Evolutionary conservation across 35 echinoderm and acorn worm genomes (phyloP).

Genomic region (Acanthaster planci): DNA sequence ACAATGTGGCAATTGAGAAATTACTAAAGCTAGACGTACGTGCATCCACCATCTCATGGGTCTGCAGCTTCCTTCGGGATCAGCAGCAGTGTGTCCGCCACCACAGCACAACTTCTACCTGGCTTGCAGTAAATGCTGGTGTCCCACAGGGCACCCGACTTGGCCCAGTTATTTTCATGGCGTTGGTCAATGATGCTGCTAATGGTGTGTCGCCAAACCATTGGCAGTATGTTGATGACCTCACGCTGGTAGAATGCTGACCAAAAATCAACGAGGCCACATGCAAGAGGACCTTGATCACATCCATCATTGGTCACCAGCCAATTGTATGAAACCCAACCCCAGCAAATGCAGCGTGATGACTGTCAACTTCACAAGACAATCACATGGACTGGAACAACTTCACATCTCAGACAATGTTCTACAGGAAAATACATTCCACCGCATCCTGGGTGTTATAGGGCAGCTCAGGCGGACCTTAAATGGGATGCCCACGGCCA

Average conservation of each 20-base stretch:
- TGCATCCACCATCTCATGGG: not conserved
- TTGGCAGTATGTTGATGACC: conserved; percentile 41
- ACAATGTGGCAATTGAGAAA: not conserved
- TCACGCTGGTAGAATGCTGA: conserved; percentile 16
- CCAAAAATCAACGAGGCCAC: not conserved
- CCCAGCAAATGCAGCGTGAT: conserved; percentile 16
- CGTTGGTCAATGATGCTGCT: conserved; percentile 11
- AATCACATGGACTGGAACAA: no score
- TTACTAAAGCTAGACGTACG: not conserved
- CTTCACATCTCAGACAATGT: no score
- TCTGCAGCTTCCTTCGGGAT: not conserved
- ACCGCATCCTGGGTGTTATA: no score
- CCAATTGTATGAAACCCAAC: conserved; percentile 26
- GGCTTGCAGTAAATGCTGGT: not conserved
- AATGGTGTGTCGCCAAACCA: not conserved
- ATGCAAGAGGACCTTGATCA: conserved; percentile 8
- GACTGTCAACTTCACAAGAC: conserved; percentile 10
- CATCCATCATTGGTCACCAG: not conserved
- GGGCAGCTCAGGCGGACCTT: no score
- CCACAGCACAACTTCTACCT: no score
- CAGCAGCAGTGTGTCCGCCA: not conserved
- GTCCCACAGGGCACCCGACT: conserved; percentile 31
- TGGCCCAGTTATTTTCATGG: conserved; percentile 30
- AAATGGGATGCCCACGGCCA: no score
- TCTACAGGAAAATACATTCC: no score